A percentile compares a stretch with the other conserved stretches of the same genome.
Evolutionary conservation across 2,888 invertebrate genomes (phyloP).

Genomic region (Hetaerina titia): DNA sequence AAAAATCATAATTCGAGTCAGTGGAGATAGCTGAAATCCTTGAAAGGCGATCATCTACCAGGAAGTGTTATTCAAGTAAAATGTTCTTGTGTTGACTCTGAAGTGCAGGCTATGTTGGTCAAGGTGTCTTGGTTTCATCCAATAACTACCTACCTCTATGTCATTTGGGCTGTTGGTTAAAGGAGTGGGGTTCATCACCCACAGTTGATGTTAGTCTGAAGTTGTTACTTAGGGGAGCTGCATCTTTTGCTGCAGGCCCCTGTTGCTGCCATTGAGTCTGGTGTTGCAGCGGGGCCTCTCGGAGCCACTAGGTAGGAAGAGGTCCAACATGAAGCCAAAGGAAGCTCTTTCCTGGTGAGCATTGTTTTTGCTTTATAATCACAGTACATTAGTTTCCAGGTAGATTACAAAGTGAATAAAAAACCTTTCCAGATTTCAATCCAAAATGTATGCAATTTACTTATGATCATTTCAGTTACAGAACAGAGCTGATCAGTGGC

Average conservation of each 20-base stretch:
- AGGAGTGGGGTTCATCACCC: neutral
- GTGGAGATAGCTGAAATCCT: neutral
- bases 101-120: slow-evolving; percentile 25
- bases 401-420: neutral
- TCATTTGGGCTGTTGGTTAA: neutral
- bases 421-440: no score
- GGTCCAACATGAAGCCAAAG: slow-evolving; percentile 56
- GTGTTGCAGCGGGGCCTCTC: slow-evolving; percentile 28
- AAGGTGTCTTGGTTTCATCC: slow-evolving; percentile 18
- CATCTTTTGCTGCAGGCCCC: slow-evolving; percentile 57
- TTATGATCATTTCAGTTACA: no score
- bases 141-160: neutral
- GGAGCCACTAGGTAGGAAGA: slow-evolving; percentile 6
- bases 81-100: slow-evolving; percentile 12
- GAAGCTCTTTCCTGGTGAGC: slow-evolving; percentile 63
- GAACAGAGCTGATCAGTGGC: no score
- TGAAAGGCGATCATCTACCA: slow-evolving; percentile 29
- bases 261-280: slow-evolving; percentile 29
- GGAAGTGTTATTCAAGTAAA: slow-evolving; percentile 22
- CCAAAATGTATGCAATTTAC: no score
- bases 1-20: neutral
- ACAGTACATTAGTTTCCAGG: neutral
- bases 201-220: neutral
- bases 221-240: slow-evolving; percentile 41
- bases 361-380: neutral